Evolutionary conservation across 2,888 invertebrate genomes (phyloP).

Genomic region (Hermaeophaga mercurialis): DNA sequence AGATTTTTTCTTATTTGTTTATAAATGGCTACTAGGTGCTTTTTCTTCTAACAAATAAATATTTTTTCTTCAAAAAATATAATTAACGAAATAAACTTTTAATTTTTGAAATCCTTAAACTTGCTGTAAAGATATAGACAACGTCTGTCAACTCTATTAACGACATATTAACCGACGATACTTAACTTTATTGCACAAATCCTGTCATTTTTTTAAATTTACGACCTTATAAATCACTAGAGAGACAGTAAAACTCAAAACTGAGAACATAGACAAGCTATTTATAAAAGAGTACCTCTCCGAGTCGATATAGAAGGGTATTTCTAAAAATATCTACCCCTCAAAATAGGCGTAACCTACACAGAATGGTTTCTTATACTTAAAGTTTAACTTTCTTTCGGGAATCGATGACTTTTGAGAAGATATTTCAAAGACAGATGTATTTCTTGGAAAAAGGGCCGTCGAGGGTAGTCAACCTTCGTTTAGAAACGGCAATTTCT

Average conservation of each 20-base stretch:
- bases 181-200: conserved; percentile 45
- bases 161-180: conserved; percentile 42
- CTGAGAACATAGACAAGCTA: conserved; percentile 35
- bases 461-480: conserved; percentile 9
- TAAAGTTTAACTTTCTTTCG: conserved; percentile 36
- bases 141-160: conserved; percentile 32
- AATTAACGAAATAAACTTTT: conserved; percentile 27
- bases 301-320: conserved; percentile 35
- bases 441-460: conserved; percentile 43
- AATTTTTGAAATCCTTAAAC: conserved; percentile 17
- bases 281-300: conserved; percentile 38
- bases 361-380: conserved; percentile 37
- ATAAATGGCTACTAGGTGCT: no score
- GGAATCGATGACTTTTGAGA: conserved; percentile 42
- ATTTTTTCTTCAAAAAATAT: background rate
- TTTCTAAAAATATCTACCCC: conserved; percentile 34
- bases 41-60: no score
- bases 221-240: conserved; percentile 42
- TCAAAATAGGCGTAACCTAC: conserved; percentile 31
- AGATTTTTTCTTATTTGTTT: no score
- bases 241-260: conserved; percentile 41
- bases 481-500: conserved; percentile 3
- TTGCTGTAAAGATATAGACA: conserved; percentile 8
- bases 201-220: conserved; percentile 44
- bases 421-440: conserved; percentile 49